Base-by-base conservation (phyloP, 2,113 vertebrate genomes). In the Parus major region DNA sequence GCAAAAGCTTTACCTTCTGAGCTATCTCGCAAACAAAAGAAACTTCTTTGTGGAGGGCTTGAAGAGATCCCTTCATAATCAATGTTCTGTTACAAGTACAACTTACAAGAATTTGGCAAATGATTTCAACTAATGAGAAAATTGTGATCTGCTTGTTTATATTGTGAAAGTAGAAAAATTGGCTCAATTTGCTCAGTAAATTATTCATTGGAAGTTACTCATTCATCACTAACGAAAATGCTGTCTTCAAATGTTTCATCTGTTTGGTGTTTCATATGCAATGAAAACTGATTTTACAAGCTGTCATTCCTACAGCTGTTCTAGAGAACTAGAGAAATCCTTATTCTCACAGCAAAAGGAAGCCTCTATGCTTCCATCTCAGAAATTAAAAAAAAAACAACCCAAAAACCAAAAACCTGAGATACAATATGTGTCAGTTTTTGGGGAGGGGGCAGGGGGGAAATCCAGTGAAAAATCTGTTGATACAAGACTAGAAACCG, bases 161-260 rank as follows among this genome's bases (percentile, higher is more conserved):
- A 57, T 35, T 85, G 36, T 57, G 28, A 46, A 92, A 76, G 63
- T 59, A 87, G 69, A 86, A 91, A 95, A 82, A 92, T 28, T 8
- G 1, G 6, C 50, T 85, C 53, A 82, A 82, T 93, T 89, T 96
- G 17, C 49, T 88, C 17, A 52, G 22, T 91, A 90, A 95, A 91
- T 96, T 95, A 94, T 95, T 94, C 61, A 93, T 56, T 49, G 41
- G 33, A 85, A 72, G 36, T 89, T 82, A 72, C 35, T 94, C n/a
- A 86, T 80, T 96, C 57, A 55, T 92, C 72, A 56, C 53, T 68
- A 75, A 64, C 21, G 84, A 78, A 94, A 84, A 92, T 50, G 21
- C 47, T 64, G 41, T 55, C 77, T 89, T 93, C 31, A 70, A 46
- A 69, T 4, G 3, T 86, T 89, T 89, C 12, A n/a, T 72, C 31